Base-by-base conservation (phyloP, 2,797 vertebrate genomes). In the Dallia pectoralis region DNA sequence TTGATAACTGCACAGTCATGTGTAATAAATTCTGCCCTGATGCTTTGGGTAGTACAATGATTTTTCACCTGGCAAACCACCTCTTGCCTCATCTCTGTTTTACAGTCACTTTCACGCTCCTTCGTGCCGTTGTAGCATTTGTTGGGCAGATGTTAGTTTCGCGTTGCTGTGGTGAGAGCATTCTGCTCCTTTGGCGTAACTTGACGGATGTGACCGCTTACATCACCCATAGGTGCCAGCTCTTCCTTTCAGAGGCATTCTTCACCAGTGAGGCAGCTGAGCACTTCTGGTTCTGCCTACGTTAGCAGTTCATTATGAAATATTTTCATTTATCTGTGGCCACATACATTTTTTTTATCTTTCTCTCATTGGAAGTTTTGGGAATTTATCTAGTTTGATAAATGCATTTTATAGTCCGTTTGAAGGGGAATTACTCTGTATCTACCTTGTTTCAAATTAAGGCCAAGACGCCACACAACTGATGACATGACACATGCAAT, bases 71-170 rank as follows among this genome's bases (percentile, higher is more conserved):
- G 16, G 32, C 65, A 19, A 15, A 33, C 33, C 33, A 29, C 14
- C 15, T 18, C 59, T 61, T n/a, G 22, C 25, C 25, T 6, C 25
- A 7, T n/a, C 27, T 69, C 71, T 49, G 22, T 67, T 44, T 14
- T 12, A 44, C 12, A 14, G 40, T 3, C 12, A 12, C n/a, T 16
- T 11, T 33, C 32, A 9, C 14, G 5, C 66, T 61, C 48, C 59
- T 22, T 1, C 4, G 14, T 25, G 11, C 19, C 18, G 59, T 49
- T 48, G 36, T 36, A 64, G 64, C 68, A 77, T 70, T 77, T 77
- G 72, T 59, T 48, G 47, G 19, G 59, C 62, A 73, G 68, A 73
- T 77, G 72, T 75, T 49, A 77, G 76, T 77, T 76, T 61, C 70
- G 70, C 67, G 8, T 47, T 59, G 30, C 69, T 18, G 33, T 62